phyloP scores from a whole-genome alignment of 2,797 vertebrate genomes.

The Peromyscus aztecus region DNA sequence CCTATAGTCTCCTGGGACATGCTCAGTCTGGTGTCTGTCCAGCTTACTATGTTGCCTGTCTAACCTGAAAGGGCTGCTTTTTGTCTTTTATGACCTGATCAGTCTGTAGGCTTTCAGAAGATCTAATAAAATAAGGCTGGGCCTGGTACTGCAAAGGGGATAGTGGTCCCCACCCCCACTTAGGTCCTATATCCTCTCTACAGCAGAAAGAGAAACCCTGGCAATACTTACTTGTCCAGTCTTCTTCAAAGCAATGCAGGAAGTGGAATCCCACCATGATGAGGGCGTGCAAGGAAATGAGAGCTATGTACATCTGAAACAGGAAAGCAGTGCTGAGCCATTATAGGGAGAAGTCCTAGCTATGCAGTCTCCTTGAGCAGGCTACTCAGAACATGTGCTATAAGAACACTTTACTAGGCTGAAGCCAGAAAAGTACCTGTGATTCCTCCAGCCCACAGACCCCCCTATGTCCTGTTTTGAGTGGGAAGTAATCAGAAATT shows the following conservation, averaged over 20 bases:
- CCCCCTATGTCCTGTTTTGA: background rate
- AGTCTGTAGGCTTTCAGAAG: background rate
- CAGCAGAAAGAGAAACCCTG: background rate
- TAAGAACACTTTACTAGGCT: background rate
- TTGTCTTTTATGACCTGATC: constrained; percentile 1
- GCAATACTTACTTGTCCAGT: constrained; percentile 96
- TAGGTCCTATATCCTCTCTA: accelerated
- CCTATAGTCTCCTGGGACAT: background rate
- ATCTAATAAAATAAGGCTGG: constrained; percentile 37
- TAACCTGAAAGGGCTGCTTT: constrained; percentile 27
- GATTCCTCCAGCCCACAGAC: background rate
- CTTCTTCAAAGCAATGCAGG: constrained; percentile 97
- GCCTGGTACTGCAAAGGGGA: background rate
- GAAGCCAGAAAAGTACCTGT: background rate
- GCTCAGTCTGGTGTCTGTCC: background rate
- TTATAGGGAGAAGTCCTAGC: background rate
- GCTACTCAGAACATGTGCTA: background rate
- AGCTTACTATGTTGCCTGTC: background rate
- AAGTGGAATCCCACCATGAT: constrained; percentile 97
- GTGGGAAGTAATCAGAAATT: background rate
- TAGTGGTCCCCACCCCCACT: accelerated
- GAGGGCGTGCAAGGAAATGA: constrained; percentile 97
- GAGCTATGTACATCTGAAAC: constrained; percentile 98
- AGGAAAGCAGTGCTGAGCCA: constrained; percentile 51
- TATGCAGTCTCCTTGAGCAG: accelerated